Evolutionary conservation across 2,888 invertebrate species (phyloP), one percentile per base, ranked within the genome.

Genomic region (Physocephala rufipes): DNA sequence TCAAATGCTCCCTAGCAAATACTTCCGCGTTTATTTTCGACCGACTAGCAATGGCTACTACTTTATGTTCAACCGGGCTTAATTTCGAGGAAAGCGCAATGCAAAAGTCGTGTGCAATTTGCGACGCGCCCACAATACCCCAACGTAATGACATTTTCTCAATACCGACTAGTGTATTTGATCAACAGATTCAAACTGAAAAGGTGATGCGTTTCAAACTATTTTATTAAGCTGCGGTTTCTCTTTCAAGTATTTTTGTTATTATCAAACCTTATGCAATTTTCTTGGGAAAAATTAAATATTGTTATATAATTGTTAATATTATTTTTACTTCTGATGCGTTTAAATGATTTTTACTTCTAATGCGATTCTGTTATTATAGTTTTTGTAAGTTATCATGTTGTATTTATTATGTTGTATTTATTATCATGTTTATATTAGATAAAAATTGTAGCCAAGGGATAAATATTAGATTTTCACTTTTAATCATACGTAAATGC

Each of bases 41-140:
- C 79, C 91, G 89, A 62, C 94, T 94, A 0, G 92, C 94, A 43
- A 95, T 89, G n/a, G 93, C 94, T 0, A 91, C 86, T 21, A 92
- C 88, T 79, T 88, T 82, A 85, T 95, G 94, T 13, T 86, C 78
- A 0, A 91, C 88, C 47, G 91, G 85, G 0, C 91, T 88, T 55
- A 92, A 86, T 9, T 89, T 90, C 63, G 87, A 71, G 67, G 87
- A 87, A 73, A 93, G 76, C 15, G 93, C 92, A 2, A 89, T 89
- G 26, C 91, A 89, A 86, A 96, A 95, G 84, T 95, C 95, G 82
- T 92, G 90, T 61, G 91, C 90, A 77, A 95, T 95, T 88, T 91
- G 91, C 3, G 95, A 95, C 58, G 92, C 91, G 67, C 93, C 91
- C 1, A 90, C 90, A 75, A 96, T 91, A 63, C 95, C 96, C 96